Evolutionary conservation across 2,113 vertebrate genomes (phyloP), one percentile per base, ranked within the genome.

Genomic region (Trichechus manatus): DNA sequence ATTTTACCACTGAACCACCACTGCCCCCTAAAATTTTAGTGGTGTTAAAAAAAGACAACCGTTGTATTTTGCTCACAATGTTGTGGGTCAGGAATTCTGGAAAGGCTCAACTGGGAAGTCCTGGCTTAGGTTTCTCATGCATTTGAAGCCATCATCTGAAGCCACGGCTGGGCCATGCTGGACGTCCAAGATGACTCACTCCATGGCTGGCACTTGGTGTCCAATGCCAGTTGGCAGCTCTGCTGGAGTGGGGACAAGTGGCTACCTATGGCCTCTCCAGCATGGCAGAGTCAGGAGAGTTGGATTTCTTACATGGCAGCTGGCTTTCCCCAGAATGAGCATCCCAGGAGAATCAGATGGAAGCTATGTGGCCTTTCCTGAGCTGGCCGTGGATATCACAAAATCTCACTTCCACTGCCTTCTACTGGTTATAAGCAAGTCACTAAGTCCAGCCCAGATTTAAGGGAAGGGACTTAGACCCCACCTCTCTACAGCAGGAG

Each of bases 391-490:
- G 17, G 47, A 44, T 47, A 50, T 14, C 33, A 36, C 31, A 9
- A 25, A 11, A 27, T 10, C 10, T 20, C 56, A 6, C 25, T 59
- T 53, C 70, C 19, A 3, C 31, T 53, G 25, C 39, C 61, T 77
- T 39, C 82, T 36, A 0, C 0, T 39, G 19, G 39, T 39, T 79
- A 29, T 1, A 2, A 36, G 50, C 0, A 3, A 64, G n/a, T 36
- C 50, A 19, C 72, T 44, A 25, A 36, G 39, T 27, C 36, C 25
- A 31, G 70, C 77, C 42, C 89, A 68, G 36, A 74, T 53, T 14
- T 29, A 4, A 63, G 23, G 2, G 33, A 66, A 61, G 53, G 29
- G 22, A 31, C 22, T 27, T 1, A 59, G 64, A 59, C 7, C 9
- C 14, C 3, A 3, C 22, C 56, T 70, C 61, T 47, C 64, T 23